Evolutionary conservation across 64 coral and sea anemone genomes (phyloP).

Genomic region (Montipora efflorescens): DNA sequence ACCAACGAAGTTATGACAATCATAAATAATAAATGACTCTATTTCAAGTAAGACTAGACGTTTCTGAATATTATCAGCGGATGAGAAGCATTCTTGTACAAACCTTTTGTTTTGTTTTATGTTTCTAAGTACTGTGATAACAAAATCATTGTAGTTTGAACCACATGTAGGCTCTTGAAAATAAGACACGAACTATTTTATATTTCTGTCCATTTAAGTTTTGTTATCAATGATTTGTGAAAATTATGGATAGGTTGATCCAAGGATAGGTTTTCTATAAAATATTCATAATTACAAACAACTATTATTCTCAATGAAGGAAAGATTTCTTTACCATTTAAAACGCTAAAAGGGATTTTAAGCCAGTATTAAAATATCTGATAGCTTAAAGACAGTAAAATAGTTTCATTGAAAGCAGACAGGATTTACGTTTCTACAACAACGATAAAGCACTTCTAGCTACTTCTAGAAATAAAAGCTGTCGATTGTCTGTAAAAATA

Average conservation of each 20-base stretch:
- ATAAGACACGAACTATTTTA: neutral
- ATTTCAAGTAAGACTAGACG: neutral
- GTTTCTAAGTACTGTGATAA: neutral
- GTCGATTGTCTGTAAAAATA: neutral
- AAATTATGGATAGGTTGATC: neutral
- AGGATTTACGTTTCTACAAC: neutral
- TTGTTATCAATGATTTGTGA: neutral
- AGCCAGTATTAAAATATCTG: neutral
- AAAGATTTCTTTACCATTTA: neutral
- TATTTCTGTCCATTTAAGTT: constrained; percentile 2
- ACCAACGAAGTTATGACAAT: neutral
- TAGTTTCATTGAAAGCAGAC: neutral
- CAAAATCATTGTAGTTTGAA: neutral
- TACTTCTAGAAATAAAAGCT: neutral
- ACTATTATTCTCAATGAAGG: neutral
- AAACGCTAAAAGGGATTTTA: neutral
- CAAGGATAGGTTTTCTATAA: neutral
- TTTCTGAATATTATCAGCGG: neutral
- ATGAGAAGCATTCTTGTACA: neutral
- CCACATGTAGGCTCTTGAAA: neutral
- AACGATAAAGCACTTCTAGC: neutral
- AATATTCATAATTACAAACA: constrained; percentile 24
- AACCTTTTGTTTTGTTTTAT: neutral
- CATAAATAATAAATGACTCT: constrained; percentile 41
- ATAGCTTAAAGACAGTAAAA: neutral